Evolutionary conservation across 64 coral and sea anemone genomes (phyloP).

Genomic region (Dendronephthya gigantea): DNA sequence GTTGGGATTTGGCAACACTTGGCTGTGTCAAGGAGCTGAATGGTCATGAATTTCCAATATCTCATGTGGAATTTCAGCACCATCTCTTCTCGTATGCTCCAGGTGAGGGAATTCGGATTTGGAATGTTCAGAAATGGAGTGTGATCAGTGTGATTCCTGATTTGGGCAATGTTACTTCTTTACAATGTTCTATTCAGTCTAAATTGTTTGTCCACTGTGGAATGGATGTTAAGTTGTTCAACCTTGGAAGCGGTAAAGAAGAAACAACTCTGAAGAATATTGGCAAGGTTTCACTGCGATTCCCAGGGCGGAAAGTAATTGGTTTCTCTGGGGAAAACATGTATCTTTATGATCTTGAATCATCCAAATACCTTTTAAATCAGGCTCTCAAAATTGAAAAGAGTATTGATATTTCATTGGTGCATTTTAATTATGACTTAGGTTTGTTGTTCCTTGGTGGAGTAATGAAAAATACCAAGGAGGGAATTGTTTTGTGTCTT

Average conservation of each 20-base stretch:
- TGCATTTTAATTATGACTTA: slow-evolving; percentile 10
- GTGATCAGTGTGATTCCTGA: slow-evolving; percentile 27
- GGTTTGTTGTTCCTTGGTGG: neutral
- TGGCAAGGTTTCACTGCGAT: slow-evolving; percentile 36
- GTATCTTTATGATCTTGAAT: slow-evolving; percentile 24
- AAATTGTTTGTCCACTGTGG: slow-evolving; percentile 41
- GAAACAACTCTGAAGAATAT: slow-evolving; percentile 20
- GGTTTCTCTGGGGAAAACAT: slow-evolving; percentile 22
- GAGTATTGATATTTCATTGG: neutral
- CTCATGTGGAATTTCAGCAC: slow-evolving; percentile 51
- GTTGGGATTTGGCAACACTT: slow-evolving; percentile 43
- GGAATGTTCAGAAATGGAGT: slow-evolving; percentile 71
- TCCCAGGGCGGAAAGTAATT: slow-evolving; percentile 28
- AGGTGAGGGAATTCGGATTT: slow-evolving; percentile 56
- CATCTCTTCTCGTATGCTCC: slow-evolving; percentile 67
- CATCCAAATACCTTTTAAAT: slow-evolving; percentile 36
- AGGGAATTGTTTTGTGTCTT: neutral
- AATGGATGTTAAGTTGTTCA: slow-evolving; percentile 36
- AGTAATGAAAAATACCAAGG: neutral
- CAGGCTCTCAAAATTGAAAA: slow-evolving; percentile 40
- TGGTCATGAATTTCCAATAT: slow-evolving; percentile 45
- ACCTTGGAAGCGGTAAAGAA: slow-evolving; percentile 74
- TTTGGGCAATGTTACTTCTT: slow-evolving; percentile 11
- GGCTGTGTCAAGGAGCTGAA: slow-evolving; percentile 24
- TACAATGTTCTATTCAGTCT: slow-evolving; percentile 40